Conservation (phyloP, 2,797 vertebrate species). For the Trichosurus vulpecula region DNA sequence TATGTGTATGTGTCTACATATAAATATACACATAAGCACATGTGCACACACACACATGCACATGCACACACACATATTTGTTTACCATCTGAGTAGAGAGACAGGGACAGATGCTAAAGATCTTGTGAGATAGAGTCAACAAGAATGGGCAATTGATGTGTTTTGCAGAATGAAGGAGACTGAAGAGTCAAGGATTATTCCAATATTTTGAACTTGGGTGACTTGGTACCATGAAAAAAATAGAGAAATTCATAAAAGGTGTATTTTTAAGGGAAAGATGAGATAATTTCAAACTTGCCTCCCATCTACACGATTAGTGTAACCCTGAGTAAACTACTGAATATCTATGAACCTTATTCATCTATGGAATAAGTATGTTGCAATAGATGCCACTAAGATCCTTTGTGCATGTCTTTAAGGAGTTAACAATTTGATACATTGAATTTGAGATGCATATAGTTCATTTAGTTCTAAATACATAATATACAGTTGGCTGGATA, state of each 20-base stretch:
- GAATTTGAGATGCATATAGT: background rate
- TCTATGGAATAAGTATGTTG: background rate
- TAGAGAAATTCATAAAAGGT: background rate
- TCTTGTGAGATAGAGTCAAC: background rate
- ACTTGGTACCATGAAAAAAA: background rate
- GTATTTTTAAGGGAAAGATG: background rate
- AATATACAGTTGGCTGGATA: background rate
- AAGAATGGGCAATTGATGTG: conserved; percentile 5
- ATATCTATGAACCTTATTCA: too few species aligned
- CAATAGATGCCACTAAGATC: background rate
- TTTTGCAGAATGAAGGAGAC: background rate
- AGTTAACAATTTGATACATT: conserved; percentile 5
- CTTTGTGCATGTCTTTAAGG: background rate
- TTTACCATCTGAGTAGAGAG: background rate
- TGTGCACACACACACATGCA: accelerated
- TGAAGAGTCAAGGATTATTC: conserved; percentile 9
- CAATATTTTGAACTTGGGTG: background rate
- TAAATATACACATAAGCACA: accelerated
- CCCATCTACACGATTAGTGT: background rate
- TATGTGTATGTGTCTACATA: too few species aligned
- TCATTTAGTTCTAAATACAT: background rate
- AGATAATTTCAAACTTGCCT: background rate
- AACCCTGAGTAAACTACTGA: too few species aligned
- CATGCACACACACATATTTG: too few species aligned
- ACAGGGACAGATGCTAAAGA: background rate